phyloP scores from a whole-genome alignment of 2,113 vertebrate species.

The Rana temporaria region DNA sequence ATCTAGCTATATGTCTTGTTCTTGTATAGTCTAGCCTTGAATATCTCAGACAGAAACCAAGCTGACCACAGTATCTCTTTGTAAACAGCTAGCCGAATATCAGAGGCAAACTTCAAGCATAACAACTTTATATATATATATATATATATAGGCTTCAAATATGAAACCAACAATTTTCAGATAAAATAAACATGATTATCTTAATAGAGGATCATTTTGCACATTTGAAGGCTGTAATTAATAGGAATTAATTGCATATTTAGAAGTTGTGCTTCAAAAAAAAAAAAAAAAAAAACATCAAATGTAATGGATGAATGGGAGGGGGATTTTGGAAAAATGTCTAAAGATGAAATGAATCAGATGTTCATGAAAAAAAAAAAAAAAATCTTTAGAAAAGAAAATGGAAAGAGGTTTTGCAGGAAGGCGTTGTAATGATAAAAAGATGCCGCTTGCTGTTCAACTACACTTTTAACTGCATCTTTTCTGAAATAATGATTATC shows the following conservation, averaged over 20 bases:
- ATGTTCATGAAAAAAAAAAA: slow-evolving; percentile 69
- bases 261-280: slow-evolving; percentile 69
- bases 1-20: no score
- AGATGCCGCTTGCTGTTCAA: slow-evolving; percentile 74
- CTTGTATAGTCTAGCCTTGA: no score
- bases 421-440: slow-evolving; percentile 70
- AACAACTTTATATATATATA: neutral
- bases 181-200: slow-evolving; percentile 65
- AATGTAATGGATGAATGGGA: slow-evolving; percentile 18
- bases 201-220: slow-evolving; percentile 76
- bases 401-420: slow-evolving; percentile 60
- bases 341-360: slow-evolving; percentile 72
- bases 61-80: neutral
- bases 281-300: slow-evolving; percentile 58
- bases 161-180: neutral
- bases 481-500: slow-evolving; percentile 77
- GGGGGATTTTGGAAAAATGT: slow-evolving; percentile 60
- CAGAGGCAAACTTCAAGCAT: neutral
- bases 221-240: slow-evolving; percentile 77
- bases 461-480: slow-evolving; percentile 73
- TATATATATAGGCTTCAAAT: slow-evolving; percentile 17
- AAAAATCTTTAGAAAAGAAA: slow-evolving; percentile 59
- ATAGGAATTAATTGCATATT: slow-evolving; percentile 76
- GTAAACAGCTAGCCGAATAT: neutral
- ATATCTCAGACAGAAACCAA: neutral